These are phyloP conservation scores for Sprattus sprattus DNA, from an alignment of 2,113 vertebrate genomes.

Conservation along the genomic window DNA sequence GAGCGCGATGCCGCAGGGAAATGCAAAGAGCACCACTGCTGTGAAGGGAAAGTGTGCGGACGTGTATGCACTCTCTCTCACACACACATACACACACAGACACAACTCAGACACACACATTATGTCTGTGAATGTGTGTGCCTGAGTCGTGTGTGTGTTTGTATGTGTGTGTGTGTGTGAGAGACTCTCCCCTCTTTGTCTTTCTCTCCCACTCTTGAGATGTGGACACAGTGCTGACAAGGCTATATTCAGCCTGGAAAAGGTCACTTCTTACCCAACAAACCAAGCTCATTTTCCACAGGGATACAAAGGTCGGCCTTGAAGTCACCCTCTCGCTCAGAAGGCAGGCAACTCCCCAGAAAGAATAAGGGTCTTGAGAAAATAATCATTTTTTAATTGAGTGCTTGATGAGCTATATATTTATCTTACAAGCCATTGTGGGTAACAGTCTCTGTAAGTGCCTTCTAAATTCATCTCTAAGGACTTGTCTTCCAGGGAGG, in stretches of 20 bases:
- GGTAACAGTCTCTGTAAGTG: not conserved
- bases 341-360: slow-evolving; percentile 9
- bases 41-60: not conserved
- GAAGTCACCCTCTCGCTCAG: slow-evolving; percentile 20
- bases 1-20: not conserved
- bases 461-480: not conserved
- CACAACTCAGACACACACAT: not conserved
- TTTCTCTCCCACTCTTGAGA: not conserved
- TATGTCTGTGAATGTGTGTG: too few relatives aligned
- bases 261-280: slow-evolving; percentile 34
- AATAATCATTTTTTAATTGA: slow-evolving; percentile 32
- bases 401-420: slow-evolving; percentile 25
- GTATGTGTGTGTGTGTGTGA: too few relatives aligned
- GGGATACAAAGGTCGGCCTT: slow-evolving; percentile 23
- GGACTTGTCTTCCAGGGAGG: not conserved
- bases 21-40: not conserved
- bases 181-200: not conserved
- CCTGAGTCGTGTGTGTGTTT: too few relatives aligned
- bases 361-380: slow-evolving; percentile 23
- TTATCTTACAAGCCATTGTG: slow-evolving; percentile 20
- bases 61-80: not conserved
- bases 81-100: not conserved
- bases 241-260: slow-evolving; percentile 23
- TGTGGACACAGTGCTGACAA: not conserved
- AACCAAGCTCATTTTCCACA: slow-evolving; percentile 32